phyloP scores from a whole-genome alignment of 2,888 invertebrate genomes.

The Conistra vaccinii region DNA sequence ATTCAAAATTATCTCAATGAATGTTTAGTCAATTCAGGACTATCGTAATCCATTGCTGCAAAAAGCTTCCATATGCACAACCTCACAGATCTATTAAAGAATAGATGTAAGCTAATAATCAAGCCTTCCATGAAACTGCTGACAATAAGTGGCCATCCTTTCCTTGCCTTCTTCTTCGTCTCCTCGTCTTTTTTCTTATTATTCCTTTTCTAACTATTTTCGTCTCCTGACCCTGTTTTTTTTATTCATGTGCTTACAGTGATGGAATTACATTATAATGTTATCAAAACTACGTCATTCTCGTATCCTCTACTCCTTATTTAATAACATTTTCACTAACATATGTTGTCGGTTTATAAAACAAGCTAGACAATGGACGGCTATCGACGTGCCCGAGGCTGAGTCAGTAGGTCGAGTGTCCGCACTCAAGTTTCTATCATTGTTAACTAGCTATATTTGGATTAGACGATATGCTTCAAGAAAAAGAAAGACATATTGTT shows the following conservation, averaged over 20 bases:
- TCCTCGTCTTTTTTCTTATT: not conserved
- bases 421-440: constrained; percentile 48
- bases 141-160: not conserved
- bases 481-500: not conserved
- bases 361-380: constrained; percentile 41
- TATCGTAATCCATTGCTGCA: not conserved
- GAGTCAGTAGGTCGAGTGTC: constrained; percentile 62
- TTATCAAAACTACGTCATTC: not conserved
- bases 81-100: not conserved
- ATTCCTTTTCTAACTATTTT: not conserved
- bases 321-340: constrained; percentile 16
- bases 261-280: not conserved
- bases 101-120: not conserved
- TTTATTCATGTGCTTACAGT: not conserved
- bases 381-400: constrained; percentile 51
- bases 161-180: not conserved
- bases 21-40: not conserved
- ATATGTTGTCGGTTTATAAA: constrained; percentile 11
- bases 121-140: not conserved
- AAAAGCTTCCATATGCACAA: not conserved
- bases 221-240: not conserved
- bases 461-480: constrained; percentile 18
- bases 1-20: not conserved
- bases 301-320: not conserved
- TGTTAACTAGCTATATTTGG: constrained; percentile 50